Percentiles rank a stretch among this genome's conserved stretches.
Conservation (phyloP, 2,888 invertebrate genomes). For the Limnephilus marmoratus region DNA sequence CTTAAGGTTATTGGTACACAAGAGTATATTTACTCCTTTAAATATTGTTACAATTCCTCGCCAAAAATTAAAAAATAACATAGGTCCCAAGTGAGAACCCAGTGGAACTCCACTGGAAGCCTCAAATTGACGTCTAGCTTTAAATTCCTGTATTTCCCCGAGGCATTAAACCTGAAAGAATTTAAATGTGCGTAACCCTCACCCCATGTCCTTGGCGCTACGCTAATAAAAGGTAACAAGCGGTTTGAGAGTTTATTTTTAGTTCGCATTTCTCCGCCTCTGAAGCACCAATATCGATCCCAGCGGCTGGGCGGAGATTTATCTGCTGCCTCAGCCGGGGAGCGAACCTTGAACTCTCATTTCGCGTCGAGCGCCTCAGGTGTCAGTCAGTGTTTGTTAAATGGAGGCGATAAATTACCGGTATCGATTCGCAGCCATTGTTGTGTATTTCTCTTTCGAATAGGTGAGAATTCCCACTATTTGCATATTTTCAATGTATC, state of each 20-base stretch:
- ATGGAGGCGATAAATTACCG: slow-evolving; percentile 33
- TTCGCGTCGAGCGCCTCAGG: slow-evolving; percentile 21
- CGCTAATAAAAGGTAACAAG: background rate
- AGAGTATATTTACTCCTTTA: no score
- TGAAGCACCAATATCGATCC: background rate
- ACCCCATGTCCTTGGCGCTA: background rate
- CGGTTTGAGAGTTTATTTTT: background rate
- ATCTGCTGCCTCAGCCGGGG: slow-evolving; percentile 16
- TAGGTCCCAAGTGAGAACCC: no score
- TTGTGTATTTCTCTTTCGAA: background rate
- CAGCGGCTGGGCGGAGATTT: slow-evolving; percentile 4
- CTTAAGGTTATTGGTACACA: no score
- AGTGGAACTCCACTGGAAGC: no score
- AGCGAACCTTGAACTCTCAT: slow-evolving; percentile 36
- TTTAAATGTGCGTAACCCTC: background rate
- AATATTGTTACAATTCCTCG: no score
- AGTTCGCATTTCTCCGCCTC: background rate
- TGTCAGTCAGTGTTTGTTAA: slow-evolving; percentile 39
- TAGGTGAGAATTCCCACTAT: background rate
- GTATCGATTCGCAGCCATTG: background rate
- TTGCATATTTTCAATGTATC: background rate
- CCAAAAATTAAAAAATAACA: no score
- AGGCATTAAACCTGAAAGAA: background rate
- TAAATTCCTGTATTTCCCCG: background rate
- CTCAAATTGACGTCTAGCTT: background rate